Evolutionary conservation across 2,888 invertebrate species (phyloP).

Genomic region (Eupithecia inturbata): DNA sequence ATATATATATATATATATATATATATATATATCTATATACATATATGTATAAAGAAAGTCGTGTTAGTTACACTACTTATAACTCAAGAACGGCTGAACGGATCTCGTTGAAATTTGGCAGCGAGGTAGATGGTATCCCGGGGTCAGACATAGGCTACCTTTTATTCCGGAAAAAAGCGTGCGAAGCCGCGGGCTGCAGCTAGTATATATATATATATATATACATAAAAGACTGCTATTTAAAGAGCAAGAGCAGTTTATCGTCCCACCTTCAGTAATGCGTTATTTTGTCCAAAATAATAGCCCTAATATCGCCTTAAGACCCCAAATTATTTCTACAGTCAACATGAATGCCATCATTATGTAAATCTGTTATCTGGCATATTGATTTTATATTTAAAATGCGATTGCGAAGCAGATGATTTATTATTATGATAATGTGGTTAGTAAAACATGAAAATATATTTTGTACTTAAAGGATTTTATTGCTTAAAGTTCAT

Average conservation of each 20-base stretch:
- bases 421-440: constrained; percentile 38
- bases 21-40: too few relatives aligned
- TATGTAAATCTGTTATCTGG: constrained; percentile 49
- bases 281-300: constrained; percentile 43
- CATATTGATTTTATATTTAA: constrained; percentile 27
- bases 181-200: too few relatives aligned
- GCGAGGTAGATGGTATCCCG: too few relatives aligned
- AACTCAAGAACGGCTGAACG: too few relatives aligned
- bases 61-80: too few relatives aligned
- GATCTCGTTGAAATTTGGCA: too few relatives aligned
- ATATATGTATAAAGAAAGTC: too few relatives aligned
- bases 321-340: constrained; percentile 50
- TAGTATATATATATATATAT: too few relatives aligned
- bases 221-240: not conserved
- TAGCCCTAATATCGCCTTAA: constrained; percentile 47
- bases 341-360: constrained; percentile 47
- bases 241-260: too few relatives aligned
- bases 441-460: constrained; percentile 21
- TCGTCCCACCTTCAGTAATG: constrained; percentile 35
- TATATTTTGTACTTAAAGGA: constrained; percentile 16
- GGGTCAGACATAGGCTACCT: too few relatives aligned
- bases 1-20: too few relatives aligned
- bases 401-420: constrained; percentile 26
- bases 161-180: too few relatives aligned
- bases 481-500: constrained; percentile 22